Evolutionary conservation across 2,797 vertebrate genomes (phyloP), one percentile per base, ranked within the genome.

Genomic region (Paratrypauchen microcephalus): DNA sequence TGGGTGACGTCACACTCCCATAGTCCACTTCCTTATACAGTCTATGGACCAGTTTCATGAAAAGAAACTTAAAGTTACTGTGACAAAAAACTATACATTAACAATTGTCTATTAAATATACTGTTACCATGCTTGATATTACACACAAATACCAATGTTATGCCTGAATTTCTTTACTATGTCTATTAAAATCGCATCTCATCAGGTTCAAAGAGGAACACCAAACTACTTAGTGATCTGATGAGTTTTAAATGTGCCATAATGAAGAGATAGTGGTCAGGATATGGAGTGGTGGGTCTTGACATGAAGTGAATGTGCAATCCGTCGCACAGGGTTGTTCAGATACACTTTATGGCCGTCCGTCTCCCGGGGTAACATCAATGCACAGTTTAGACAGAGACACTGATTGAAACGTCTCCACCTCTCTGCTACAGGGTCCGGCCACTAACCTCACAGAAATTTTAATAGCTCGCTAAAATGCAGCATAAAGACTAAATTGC

Each of bases 391-490:
- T 83, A 81, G 69, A 82, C 81, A 71, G 73, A 81, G 74, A 74
- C 77, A 69, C 77, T 74, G 73, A 82, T 71, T 80, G 86, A 74
- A 70, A 70, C 75, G 70, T 24, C 75, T 83, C 87, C 83, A 85
- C 77, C 83, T 88, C 78, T 74, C 73, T 11, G 76, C 87, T 74
- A 65, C 80, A 76, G 75, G 80, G 83, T 71, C 79, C 75, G 80
- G 85, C 89, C 81, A 84, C 84, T 81, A 86, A 88, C 83, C 88
- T 84, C 79, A 81, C 82, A 70, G 84, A 87, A 84, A 83, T 79
- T 87, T 90, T 94, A 93, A 93, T 92, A 90, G 92, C 87, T 84
- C 86, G 88, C 86, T 89, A 90, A 89, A 89, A 91, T 81, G 84
- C 87, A 76, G 76, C 80, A 86, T 87, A 87, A 89, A 90, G 87